phyloP scores from a whole-genome alignment of 2,113 vertebrate genomes.

The Egretta garzetta region DNA sequence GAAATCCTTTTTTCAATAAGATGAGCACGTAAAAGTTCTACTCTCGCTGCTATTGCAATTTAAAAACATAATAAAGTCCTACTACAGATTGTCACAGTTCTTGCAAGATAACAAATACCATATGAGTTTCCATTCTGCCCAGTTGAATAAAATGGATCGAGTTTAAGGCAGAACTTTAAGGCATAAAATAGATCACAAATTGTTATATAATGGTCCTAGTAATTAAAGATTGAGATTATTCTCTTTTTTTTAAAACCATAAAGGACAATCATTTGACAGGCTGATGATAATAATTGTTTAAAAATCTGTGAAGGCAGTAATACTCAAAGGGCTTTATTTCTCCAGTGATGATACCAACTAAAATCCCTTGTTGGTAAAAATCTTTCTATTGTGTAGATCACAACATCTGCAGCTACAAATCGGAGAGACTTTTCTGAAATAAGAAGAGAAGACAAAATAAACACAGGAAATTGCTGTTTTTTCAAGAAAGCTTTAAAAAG shows the following conservation, averaged over 20 bases:
- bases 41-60: neutral
- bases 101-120: constrained; percentile 1
- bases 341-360: neutral
- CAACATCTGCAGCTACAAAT: constrained; percentile 44
- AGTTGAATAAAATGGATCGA: neutral
- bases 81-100: neutral
- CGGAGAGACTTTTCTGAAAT: constrained; percentile 31
- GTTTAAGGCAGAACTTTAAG: neutral
- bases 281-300: neutral
- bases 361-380: neutral
- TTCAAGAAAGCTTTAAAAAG: constrained; percentile 58
- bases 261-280: neutral
- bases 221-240: neutral
- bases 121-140: constrained; percentile 17
- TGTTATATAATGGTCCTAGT: neutral
- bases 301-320: neutral
- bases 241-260: neutral
- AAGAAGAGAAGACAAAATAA: constrained; percentile 69
- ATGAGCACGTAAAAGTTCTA: neutral
- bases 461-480: constrained; percentile 79
- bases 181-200: neutral
- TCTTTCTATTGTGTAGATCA: neutral
- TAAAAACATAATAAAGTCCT: neutral
- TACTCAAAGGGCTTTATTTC: neutral
- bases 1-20: neutral